Evolutionary conservation across 2,113 vertebrate genomes (phyloP).

Genomic region (Pao palembangensis): DNA sequence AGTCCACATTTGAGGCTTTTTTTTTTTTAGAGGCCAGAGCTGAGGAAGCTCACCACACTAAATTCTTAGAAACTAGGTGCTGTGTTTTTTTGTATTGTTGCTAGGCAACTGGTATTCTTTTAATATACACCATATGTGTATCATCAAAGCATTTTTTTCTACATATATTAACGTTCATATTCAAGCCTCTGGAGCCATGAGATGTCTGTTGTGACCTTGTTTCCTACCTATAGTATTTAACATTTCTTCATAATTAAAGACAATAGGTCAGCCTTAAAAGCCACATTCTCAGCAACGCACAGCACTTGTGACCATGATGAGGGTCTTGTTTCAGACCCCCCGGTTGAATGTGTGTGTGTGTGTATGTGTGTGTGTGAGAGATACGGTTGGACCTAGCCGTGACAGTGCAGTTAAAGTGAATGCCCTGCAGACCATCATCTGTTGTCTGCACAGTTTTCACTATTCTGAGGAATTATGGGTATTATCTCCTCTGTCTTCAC

Average conservation of each 20-base stretch:
- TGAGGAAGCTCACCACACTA: no score
- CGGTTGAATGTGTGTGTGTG: not conserved
- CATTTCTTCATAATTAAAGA: no score
- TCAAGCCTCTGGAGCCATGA: no score
- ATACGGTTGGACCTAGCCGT: conserved; percentile 7
- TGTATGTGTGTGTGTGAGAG: not conserved
- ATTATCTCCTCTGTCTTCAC: conserved; percentile 33
- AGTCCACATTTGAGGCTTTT: not conserved
- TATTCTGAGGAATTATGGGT: conserved; percentile 45
- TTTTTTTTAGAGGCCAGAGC: no score
- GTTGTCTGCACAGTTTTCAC: conserved; percentile 19
- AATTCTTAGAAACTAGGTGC: no score
- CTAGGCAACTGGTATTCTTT: no score
- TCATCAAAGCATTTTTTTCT: no score
- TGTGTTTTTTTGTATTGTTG: no score
- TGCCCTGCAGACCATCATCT: conserved; percentile 5
- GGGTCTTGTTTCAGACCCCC: conserved; percentile 6
- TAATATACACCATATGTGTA: no score
- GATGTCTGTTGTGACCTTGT: no score
- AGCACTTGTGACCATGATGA: not conserved
- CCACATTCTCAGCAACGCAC: not conserved
- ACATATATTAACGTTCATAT: no score
- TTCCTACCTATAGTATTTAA: no score
- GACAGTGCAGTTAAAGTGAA: conserved; percentile 2
- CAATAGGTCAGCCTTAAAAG: not conserved